Conservation (phyloP, 2,888 invertebrate species). For the Corbicula japonica region DNA sequence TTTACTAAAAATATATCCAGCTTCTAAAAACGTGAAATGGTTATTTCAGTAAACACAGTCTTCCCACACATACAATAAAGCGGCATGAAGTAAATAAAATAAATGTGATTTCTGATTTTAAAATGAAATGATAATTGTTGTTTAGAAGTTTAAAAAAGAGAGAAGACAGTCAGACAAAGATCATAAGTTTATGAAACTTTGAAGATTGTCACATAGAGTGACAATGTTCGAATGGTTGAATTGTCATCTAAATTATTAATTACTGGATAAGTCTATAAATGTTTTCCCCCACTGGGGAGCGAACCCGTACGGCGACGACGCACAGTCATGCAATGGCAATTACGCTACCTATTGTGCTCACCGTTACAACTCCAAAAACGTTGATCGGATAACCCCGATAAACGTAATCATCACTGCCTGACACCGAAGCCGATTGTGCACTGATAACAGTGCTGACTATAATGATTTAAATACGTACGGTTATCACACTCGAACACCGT, state of each 20-base stretch:
- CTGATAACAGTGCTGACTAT: not conserved
- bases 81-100: not conserved
- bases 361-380: not conserved
- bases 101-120: not conserved
- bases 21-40: not conserved
- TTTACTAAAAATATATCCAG: not conserved
- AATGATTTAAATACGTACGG: conserved; percentile 40
- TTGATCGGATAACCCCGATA: not conserved
- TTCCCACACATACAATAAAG: no score
- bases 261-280: no score
- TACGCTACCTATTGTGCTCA: no score
- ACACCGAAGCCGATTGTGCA: not conserved
- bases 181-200: no score
- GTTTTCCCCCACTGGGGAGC: not conserved
- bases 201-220: no score
- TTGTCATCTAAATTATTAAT: no score
- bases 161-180: no score
- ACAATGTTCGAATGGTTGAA: no score
- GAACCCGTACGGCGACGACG: not conserved
- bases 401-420: not conserved
- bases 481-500: conserved; percentile 59
- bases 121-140: no score
- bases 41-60: not conserved
- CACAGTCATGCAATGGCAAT: conserved; percentile 2
- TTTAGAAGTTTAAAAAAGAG: no score